Percentiles rank a stretch among this genome's conserved stretches.
phyloP scores from a whole-genome alignment of 2,113 vertebrate species.

The Quiscalus mexicanus region DNA sequence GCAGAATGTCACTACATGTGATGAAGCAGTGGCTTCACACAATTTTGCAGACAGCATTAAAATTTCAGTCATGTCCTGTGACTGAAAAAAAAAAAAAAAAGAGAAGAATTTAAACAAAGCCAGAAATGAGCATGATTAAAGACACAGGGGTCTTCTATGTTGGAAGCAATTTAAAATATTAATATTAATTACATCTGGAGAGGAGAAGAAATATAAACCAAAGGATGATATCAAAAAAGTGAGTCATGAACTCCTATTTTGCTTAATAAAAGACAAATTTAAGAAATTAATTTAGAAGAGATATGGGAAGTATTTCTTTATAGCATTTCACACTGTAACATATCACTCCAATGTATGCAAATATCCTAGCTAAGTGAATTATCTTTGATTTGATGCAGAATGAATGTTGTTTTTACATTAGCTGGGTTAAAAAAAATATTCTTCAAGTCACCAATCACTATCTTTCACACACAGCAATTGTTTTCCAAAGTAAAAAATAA shows the following conservation, averaged over 20 bases:
- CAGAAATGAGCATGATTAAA: conserved; percentile 47
- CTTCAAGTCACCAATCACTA: background rate
- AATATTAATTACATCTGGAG: conserved; percentile 52
- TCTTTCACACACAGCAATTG: background rate
- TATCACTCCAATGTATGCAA: background rate
- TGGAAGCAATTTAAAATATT: conserved; percentile 39
- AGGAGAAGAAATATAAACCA: conserved; percentile 25
- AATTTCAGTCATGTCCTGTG: conserved; percentile 36
- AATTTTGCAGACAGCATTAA: conserved; percentile 18
- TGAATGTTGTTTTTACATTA: background rate
- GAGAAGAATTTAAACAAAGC: conserved; percentile 21
- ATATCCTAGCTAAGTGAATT: background rate
- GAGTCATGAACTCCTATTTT: background rate
- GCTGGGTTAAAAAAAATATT: background rate
- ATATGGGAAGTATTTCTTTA: background rate
- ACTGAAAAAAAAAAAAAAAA: background rate
- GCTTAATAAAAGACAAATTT: background rate
- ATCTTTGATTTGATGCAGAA: background rate
- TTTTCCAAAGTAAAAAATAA: background rate
- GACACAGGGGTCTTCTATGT: background rate
- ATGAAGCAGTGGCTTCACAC: background rate
- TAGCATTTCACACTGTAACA: background rate
- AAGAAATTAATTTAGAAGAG: conserved; percentile 38
- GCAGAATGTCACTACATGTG: background rate
- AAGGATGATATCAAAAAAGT: background rate